A percentile compares a stretch with the other conserved stretches of the same genome.
phyloP scores from a whole-genome alignment of 2,113 vertebrate species.

The Merops nubicus region DNA sequence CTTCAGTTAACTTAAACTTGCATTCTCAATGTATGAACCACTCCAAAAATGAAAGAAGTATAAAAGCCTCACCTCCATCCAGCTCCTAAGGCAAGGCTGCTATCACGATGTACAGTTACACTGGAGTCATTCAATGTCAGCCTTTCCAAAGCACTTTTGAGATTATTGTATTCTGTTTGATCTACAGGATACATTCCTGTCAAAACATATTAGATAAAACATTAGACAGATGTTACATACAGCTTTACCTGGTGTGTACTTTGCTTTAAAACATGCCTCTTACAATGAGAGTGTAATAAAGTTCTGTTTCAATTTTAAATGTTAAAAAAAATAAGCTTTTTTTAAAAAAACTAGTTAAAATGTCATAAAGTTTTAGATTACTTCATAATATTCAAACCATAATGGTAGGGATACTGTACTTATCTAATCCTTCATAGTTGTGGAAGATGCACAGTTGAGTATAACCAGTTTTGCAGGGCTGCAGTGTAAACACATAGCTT shows the following conservation, averaged over 20 bases:
- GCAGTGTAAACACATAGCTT: neutral
- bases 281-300: neutral
- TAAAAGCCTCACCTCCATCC: constrained; percentile 91
- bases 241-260: neutral
- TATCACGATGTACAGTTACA: constrained; percentile 91
- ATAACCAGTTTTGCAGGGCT: neutral
- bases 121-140: constrained; percentile 96
- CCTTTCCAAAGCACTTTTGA: constrained; percentile 91
- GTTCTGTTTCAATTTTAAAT: neutral
- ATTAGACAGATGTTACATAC: neutral
- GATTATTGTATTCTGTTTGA: constrained; percentile 91
- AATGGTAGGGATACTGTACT: neutral
- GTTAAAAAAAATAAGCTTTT: neutral
- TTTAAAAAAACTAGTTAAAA: neutral
- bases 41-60: neutral
- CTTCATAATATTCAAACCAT: neutral
- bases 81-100: constrained; percentile 91
- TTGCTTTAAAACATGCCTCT: neutral
- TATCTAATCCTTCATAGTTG: neutral
- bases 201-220: neutral
- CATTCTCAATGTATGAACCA: neutral
- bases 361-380: neutral
- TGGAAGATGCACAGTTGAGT: neutral
- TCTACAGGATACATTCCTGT: constrained; percentile 93
- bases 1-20: neutral